Conservation (phyloP, 2,113 vertebrate genomes). For the Callorhinus ursinus region DNA sequence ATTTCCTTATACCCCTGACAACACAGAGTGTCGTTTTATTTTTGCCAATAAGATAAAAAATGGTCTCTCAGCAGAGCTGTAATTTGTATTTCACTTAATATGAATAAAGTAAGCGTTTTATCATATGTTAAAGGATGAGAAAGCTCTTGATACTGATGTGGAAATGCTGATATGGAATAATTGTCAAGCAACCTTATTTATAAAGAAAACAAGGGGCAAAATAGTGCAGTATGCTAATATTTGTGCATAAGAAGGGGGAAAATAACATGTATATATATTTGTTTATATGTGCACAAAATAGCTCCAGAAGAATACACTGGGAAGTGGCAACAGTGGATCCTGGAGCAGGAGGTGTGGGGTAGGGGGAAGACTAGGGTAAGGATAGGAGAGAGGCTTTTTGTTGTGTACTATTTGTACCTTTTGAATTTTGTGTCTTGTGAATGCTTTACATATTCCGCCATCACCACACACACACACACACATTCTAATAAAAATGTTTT, state of each 20-base stretch:
- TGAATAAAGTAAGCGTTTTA: slow-evolving; percentile 14
- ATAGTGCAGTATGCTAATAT: neutral
- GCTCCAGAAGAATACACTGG: neutral
- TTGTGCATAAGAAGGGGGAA: neutral
- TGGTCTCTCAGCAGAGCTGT: neutral
- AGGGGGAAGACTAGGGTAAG: neutral
- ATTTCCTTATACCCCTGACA: neutral
- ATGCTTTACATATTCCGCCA: neutral
- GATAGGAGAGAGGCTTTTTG: slow-evolving; percentile 6
- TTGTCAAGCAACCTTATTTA: neutral
- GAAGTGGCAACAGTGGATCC: neutral
- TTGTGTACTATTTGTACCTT: neutral
- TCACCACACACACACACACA: neutral
- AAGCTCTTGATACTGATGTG: neutral
- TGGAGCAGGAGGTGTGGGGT: neutral
- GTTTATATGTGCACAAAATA: neutral
- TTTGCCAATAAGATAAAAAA: neutral
- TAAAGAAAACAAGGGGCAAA: neutral
- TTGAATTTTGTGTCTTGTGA: slow-evolving; percentile 46
- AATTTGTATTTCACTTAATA: neutral
- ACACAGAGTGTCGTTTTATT: neutral
- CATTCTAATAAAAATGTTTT: slow-evolving; percentile 36
- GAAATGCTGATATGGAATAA: neutral
- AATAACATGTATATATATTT: neutral
- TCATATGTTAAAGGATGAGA: neutral